Base-by-base conservation (phyloP, 2,113 vertebrate species). In the Conger conger region DNA sequence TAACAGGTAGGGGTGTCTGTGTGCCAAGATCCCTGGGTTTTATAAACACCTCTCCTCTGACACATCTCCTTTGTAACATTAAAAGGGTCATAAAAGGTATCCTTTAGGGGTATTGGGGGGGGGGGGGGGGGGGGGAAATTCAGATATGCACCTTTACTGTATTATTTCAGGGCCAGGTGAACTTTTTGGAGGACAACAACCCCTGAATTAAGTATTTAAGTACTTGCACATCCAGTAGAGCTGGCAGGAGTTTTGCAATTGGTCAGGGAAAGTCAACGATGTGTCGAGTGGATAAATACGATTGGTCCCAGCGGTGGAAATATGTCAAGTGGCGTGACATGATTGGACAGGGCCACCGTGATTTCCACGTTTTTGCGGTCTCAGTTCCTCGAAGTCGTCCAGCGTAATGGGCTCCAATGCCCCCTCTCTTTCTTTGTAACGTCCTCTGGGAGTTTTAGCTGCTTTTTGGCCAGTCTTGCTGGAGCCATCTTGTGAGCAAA, bases 401-500 rank as follows among this genome's bases (percentile, higher is more conserved):
- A 85, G 86, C 87, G 87, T 91, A 87, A 90, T 87, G 82, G 88
- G 90, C 83, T 91, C 91, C 91, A 90, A 91, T 90, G 90, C 82
- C 54, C 86, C 83, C 87, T 86, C 85, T 91, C 87, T 88, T 90
- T 91, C 53, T 83, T 86, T 93, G 89, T 91, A 87, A 92, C 93
- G 92, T 93, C 92, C 89, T 93, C 88, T 89, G 87, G 93, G 89
- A 86, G 76, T 92, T n/a, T 94, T 94, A 93, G 93, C 88, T 91
- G 90, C 88, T 85, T 78, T 89, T 93, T 94, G 94, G 94, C 93
- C 89, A 93, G 92, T 77, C 90, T 83, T 42, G 27, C 88, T 93
- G 94, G 92, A 94, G 94, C 92, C 91, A 89, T 90, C 83, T 90
- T 91, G 89, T 91, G 92, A 92, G 91, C 89, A 87, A 91, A 93